Evolutionary conservation across 2,888 invertebrate genomes (phyloP), one percentile per base, ranked within the genome.

Genomic region (Rambutsinella grinnellia): DNA sequence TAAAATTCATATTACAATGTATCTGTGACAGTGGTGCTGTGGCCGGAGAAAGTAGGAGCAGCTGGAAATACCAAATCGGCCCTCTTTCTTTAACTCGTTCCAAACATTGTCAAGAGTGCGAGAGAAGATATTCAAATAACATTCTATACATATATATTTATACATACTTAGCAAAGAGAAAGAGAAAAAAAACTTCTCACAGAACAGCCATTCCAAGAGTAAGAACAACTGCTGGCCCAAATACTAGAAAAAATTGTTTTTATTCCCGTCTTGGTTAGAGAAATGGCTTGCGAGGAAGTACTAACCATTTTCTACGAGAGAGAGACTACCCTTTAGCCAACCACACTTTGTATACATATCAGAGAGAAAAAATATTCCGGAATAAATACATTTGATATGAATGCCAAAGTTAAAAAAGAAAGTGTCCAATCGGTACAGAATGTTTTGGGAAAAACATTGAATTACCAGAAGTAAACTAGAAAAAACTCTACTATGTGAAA

Each of bases 401-500:
- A 51, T n/a, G 21, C 6, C 46, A 71, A 63, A 49, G 63, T 63
- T 71, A 13, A 36, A 36, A 36, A 36, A 36, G 36, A 13, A 36
- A 13, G 5, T 36, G 36, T 36, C 36, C 36, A 13, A 36, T 36
- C 36, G 5, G 36, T 36, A 36, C 36, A 36, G 13, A 36, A 36
- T 8, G 13, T 36, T 36, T 13, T 36, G 71, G 65, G 63, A 56
- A 63, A 63, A 58, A 63, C 63, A 58, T 57, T 54, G 49, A 47
- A 71, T 63, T 65, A 71, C 71, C 71, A 63, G 71, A n/a, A n/a
- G n/a, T n/a, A n/a, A n/a, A n/a, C n/a, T n/a, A n/a, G n/a, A n/a
- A n/a, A n/a, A n/a, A n/a, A n/a, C n/a, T n/a, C n/a, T n/a, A n/a
- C n/a, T n/a, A n/a, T n/a, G n/a, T n/a, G n/a, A n/a, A n/a, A n/a